Base-by-base conservation (phyloP, 2,113 vertebrate genomes). In the Sminthopsis crassicaudata region DNA sequence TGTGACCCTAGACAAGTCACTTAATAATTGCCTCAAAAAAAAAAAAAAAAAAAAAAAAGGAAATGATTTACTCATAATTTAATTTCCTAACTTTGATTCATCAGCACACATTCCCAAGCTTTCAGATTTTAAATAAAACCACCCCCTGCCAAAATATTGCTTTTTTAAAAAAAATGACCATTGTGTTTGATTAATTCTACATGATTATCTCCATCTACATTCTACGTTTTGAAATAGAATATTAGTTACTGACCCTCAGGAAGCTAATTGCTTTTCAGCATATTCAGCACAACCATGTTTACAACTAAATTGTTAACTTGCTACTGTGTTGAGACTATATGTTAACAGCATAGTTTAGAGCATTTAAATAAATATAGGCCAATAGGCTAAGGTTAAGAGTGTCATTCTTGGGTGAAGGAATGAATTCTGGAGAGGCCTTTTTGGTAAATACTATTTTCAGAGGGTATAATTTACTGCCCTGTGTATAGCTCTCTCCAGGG, bases 231-330 rank as follows among this genome's bases (percentile, higher is more conserved):
- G 96, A 96, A 60, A 91, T 96, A 57, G 52, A 97, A 89, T 24
- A 30, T 10, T n/a, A 96, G 90, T 55, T 91, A 92, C 50, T 91
- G 97, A 93, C 53, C 55, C 90, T 76, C 30, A 93, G 92, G 90
- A 98, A 97, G 91, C 90, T 93, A 95, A 92, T 42, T 95, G 96
- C 93, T 91, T 88, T 93, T 95, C 93, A 95, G 55, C 0, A 0
- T 53, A 57, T 93, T 94, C 88, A 92, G 90, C 27, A 14, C 22
- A 95, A 4, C 1, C 60, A 90, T 50, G 48, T 36, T 25, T 53
- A 91, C 46, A 25, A 30, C 93, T 50, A 94, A 96, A 51, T 10
- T 6, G 53, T 19, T 9, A 2, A 24, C 89, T 95, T 55, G 30
- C 0, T 24, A 57, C 0, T 0, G 19, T 6, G 84, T 42, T 84